phyloP scores from a whole-genome alignment of 2,113 vertebrate species.

The Pomatorhinus ruficollis region DNA sequence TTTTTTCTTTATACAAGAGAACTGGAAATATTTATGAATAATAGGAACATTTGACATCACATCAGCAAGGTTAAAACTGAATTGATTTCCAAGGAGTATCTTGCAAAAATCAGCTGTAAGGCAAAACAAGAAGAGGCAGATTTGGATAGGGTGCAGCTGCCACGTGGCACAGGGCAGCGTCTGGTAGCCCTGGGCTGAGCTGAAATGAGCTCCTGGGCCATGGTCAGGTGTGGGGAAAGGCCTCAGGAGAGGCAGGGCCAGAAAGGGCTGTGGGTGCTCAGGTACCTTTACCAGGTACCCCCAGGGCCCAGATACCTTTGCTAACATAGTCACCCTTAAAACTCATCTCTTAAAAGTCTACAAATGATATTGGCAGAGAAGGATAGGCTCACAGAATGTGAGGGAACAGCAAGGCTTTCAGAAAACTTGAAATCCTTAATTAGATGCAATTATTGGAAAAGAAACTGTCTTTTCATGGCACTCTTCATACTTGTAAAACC shows the following conservation, averaged over 20 bases:
- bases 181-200: neutral
- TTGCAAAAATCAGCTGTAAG: neutral
- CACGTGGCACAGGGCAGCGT: neutral
- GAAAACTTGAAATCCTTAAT: neutral
- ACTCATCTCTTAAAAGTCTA: neutral
- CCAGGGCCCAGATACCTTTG: neutral
- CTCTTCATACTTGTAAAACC: constrained; percentile 19
- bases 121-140: neutral
- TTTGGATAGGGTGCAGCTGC: neutral
- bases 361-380: neutral
- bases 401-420: constrained; percentile 36
- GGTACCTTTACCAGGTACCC: neutral
- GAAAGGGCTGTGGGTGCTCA: neutral
- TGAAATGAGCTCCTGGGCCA: neutral
- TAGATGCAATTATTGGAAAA: neutral
- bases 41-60: neutral
- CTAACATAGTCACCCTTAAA: neutral
- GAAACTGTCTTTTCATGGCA: neutral
- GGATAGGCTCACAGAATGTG: neutral
- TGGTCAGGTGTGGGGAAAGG: neutral
- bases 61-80: neutral
- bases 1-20: neutral
- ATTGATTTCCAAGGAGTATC: neutral
- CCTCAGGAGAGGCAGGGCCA: neutral
- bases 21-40: neutral